Evolutionary conservation across 1,140 invertebrate species (phyloP).

Genomic region (Drosophila subobscura): DNA sequence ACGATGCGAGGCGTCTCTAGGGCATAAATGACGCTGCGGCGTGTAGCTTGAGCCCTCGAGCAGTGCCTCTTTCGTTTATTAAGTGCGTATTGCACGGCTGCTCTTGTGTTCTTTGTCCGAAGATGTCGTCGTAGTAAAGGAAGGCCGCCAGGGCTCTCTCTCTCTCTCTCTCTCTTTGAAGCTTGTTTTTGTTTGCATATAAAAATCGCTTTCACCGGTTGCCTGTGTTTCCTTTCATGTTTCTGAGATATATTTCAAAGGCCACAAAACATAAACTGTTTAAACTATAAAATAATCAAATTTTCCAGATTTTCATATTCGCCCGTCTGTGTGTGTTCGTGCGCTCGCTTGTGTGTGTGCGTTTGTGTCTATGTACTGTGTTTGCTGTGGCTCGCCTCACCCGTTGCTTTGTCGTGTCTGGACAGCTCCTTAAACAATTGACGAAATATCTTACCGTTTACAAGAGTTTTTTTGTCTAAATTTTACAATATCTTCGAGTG

Average conservation of each 20-base stretch:
- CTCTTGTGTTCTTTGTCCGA: conserved; percentile 38
- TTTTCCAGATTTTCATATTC: conserved; percentile 62
- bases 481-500: not conserved
- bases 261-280: conserved; percentile 6
- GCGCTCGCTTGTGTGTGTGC: conserved; percentile 15
- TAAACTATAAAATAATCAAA: conserved; percentile 9
- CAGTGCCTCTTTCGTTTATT: not conserved
- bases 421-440: no score
- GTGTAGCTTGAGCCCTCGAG: no score
- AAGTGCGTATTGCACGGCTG: conserved; percentile 14
- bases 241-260: not conserved
- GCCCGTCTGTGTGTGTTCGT: conserved; percentile 19
- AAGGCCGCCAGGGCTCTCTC: conserved; percentile 25
- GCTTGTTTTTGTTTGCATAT: not conserved
- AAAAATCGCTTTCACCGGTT: not conserved
- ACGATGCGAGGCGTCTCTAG: no score
- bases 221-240: not conserved
- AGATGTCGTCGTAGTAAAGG: conserved; percentile 42
- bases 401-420: not conserved
- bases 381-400: conserved; percentile 35
- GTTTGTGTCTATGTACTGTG: conserved; percentile 21
- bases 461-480: not conserved
- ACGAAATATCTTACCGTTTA: not conserved
- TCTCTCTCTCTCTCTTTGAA: conserved; percentile 22
- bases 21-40: no score